phyloP scores from a whole-genome alignment of 2,888 invertebrate species.

The Serripes groenlandicus region DNA sequence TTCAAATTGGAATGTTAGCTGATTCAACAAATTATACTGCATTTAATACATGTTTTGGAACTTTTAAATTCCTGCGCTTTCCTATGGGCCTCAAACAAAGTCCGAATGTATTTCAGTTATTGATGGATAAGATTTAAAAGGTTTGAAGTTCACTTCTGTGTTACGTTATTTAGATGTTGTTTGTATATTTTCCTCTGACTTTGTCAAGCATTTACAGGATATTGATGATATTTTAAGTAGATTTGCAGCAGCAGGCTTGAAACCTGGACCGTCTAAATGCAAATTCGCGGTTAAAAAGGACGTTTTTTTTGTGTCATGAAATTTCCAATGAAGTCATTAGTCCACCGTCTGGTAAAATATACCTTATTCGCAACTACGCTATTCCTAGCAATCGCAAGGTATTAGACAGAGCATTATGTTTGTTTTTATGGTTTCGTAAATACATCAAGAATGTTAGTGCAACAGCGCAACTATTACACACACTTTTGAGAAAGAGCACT shows the following conservation, averaged over 20 bases:
- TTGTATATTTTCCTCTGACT: conserved; percentile 35
- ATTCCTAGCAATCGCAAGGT: conserved; percentile 34
- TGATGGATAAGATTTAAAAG: conserved; percentile 56
- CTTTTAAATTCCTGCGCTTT: conserved; percentile 55
- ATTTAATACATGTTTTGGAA: conserved; percentile 59
- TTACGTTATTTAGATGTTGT: conserved; percentile 64
- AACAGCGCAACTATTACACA: conserved; percentile 35
- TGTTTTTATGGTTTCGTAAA: conserved; percentile 69
- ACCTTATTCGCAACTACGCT: conserved; percentile 22
- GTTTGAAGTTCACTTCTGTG: conserved; percentile 49
- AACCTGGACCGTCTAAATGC: conserved; percentile 39
- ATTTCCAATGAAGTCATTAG: conserved; percentile 40
- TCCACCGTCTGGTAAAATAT: conserved; percentile 27
- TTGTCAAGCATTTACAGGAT: conserved; percentile 42
- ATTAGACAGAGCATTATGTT: conserved; percentile 44
- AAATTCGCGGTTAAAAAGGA: conserved; percentile 21
- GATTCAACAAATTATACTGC: conserved; percentile 43
- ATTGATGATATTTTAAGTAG: conserved; percentile 35
- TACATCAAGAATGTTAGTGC: conserved; percentile 50
- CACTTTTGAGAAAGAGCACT: conserved; percentile 40
- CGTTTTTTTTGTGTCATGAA: conserved; percentile 45
- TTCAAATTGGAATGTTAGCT: conserved; percentile 26
- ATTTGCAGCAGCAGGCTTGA: conserved; percentile 32
- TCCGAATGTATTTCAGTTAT: conserved; percentile 61
- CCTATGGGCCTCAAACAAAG: conserved; percentile 57